A percentile compares a stretch with the other conserved stretches of the same genome.
These are phyloP conservation scores for Prunella himalayana DNA, from an alignment of 2,113 vertebrate genomes.

Conservation along the genomic window DNA sequence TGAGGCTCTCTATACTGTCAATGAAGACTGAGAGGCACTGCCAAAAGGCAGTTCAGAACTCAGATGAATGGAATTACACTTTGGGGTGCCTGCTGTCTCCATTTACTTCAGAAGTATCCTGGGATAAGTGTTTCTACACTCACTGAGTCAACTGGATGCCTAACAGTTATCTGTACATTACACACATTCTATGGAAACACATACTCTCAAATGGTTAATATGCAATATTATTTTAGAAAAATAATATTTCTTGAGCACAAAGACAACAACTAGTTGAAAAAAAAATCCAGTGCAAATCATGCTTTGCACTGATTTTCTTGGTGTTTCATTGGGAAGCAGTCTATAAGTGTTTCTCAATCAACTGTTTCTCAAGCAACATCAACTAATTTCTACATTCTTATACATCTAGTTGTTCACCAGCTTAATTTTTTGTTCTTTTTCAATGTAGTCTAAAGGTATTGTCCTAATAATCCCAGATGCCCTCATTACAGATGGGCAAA, in stretches of 20 bases:
- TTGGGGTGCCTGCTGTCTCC: background rate
- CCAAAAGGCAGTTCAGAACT: background rate
- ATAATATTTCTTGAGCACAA: background rate
- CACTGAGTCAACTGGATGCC: background rate
- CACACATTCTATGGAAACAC: background rate
- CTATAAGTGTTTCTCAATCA: background rate
- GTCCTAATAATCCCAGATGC: background rate
- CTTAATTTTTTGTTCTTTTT: background rate
- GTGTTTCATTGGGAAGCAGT: background rate
- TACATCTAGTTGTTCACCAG: background rate
- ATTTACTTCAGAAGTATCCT: background rate
- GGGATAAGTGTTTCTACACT: background rate
- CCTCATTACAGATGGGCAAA: background rate
- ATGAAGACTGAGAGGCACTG: background rate
- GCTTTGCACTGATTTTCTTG: background rate
- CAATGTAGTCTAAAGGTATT: background rate
- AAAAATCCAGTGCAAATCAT: background rate
- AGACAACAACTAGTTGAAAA: background rate
- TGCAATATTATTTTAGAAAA: background rate
- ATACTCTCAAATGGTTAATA: background rate
- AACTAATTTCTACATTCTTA: background rate
- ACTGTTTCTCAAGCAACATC: background rate
- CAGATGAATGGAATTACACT: background rate
- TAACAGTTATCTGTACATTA: too few relatives aligned
- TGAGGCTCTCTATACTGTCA: background rate